Conservation (phyloP, 2,113 vertebrate genomes). For the Myiagra hebetior region DNA sequence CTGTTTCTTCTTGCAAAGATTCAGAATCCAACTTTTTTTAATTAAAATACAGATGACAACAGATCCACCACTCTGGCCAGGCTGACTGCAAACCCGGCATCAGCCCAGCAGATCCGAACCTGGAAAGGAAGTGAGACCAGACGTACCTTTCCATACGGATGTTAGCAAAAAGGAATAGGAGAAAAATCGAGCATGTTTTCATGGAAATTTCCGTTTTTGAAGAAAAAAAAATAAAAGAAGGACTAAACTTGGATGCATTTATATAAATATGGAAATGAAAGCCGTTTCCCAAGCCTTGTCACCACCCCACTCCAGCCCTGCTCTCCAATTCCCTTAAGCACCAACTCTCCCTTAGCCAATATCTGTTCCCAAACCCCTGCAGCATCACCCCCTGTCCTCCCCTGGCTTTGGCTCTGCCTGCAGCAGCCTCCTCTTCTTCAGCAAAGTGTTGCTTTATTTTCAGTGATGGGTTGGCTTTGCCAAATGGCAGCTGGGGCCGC, state of each 20-base stretch:
- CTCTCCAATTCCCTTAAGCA: background rate
- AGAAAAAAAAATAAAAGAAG: background rate
- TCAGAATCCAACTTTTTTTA: background rate
- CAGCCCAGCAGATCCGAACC: background rate
- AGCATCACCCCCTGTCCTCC: background rate
- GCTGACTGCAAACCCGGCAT: background rate
- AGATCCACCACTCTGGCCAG: background rate
- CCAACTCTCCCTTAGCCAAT: background rate
- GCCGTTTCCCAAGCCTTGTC: background rate
- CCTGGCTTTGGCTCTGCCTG: background rate
- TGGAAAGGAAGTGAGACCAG: background rate
- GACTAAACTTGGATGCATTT: slow-evolving; percentile 39
- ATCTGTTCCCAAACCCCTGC: background rate
- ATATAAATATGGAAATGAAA: slow-evolving; percentile 61
- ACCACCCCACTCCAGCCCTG: background rate
- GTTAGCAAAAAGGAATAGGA: background rate
- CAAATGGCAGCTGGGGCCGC: accelerated
- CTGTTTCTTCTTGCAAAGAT: background rate
- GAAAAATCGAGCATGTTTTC: background rate
- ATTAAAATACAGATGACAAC: background rate
- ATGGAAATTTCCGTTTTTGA: slow-evolving; percentile 61
- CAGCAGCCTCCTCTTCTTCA: slow-evolving; percentile 2
- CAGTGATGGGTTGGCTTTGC: background rate
- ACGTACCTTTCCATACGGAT: background rate
- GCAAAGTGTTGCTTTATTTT: background rate